These are phyloP conservation scores for Nemoura dubitans DNA, from an alignment of 2,888 invertebrate species.

Conservation along the genomic window DNA sequence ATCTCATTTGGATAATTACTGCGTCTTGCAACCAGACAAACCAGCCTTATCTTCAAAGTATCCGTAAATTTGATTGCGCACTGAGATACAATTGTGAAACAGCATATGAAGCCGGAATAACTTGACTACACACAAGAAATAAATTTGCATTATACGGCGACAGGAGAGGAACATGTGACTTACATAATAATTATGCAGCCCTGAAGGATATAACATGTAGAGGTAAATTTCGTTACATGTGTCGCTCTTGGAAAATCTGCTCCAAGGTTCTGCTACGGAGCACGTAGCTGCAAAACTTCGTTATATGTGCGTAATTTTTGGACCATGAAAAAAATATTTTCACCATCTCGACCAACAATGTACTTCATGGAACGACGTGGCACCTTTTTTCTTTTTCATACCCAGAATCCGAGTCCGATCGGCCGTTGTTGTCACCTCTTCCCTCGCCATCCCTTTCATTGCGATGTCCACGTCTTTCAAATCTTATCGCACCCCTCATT, in stretches of 20 bases:
- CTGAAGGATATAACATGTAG: neutral
- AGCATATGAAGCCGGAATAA: neutral
- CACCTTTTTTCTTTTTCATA: neutral
- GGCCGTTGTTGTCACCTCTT: slow-evolving; percentile 21
- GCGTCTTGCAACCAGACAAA: neutral
- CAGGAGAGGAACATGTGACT: neutral
- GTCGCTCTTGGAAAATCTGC: neutral
- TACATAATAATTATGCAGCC: neutral
- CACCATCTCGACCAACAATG: neutral
- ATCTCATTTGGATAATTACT: neutral
- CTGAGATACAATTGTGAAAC: neutral
- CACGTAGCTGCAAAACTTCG: neutral
- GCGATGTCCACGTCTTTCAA: neutral
- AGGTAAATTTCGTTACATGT: neutral
- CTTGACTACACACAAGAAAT: neutral
- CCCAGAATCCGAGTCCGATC: neutral
- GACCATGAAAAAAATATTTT: neutral
- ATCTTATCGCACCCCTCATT: neutral
- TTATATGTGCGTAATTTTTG: neutral
- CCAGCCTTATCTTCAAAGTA: slow-evolving; percentile 12
- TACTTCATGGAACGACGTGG: neutral
- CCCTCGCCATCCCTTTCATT: neutral
- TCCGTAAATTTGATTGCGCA: neutral
- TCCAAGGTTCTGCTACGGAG: neutral
- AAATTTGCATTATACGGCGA: neutral